Base-by-base conservation (phyloP, 2,113 vertebrate species). In the Apodemus speciosus region DNA sequence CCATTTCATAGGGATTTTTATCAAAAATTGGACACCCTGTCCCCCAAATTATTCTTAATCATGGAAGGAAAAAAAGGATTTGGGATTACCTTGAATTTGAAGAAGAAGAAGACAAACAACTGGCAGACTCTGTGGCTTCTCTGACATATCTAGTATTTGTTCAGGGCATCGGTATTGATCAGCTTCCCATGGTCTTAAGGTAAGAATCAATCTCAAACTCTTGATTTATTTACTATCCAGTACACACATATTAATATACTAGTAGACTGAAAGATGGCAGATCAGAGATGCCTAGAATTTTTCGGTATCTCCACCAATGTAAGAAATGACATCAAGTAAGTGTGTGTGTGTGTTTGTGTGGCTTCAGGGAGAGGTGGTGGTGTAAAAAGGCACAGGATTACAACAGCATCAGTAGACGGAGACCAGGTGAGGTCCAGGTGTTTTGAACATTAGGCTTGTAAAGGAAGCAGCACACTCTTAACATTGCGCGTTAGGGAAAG, bases 71-170 rank as follows among this genome's bases (percentile, higher is more conserved):
- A 97, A 97, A 88, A 81, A 94, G 69, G 4, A 92, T 3, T 4
- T 98, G 98, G 97, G 96, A 98, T 89, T 97, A 96, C 92, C 96
- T 58, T 88, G 99, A 98, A 87, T 93, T 97, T 87, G 93, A 97
- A 7, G 97, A 97, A 35, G 97, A 98, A 73, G 97, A 97, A 68
- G 80, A 1, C 69, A 98, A 98, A 76, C 96, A 98, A 66, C 97
- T 96, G 0, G 96, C 94, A 5, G 99, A 99, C 88, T 98, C 99
- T 10, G 96, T 98, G 96, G 99, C 99, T 2, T 99, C 99, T 94
- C 96, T 99, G 94, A 98, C 99, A 2, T 99, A 99, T 76, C 97
- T 99, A n/a, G 89, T 99, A 32, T 99, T 99, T 97, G 99, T 99
- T 88, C 99, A 99, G 89, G 98, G 98, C 91, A 98, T 99, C 88